A percentile compares a stretch with the other conserved stretches of the same genome.
Evolutionary conservation across 2,113 vertebrate species (phyloP).

Genomic region (Otis tarda): DNA sequence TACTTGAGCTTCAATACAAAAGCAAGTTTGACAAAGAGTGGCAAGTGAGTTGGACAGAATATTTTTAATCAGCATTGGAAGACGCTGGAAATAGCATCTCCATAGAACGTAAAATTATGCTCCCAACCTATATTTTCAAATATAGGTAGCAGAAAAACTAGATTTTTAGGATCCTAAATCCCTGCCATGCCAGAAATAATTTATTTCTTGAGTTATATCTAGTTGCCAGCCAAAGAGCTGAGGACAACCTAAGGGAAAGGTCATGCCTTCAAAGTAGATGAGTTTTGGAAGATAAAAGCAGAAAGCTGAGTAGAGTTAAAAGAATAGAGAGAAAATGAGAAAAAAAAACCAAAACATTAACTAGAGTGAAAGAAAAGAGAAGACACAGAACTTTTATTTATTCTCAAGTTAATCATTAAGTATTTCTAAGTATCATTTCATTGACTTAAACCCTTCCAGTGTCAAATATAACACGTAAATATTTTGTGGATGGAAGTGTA

Average conservation of each 20-base stretch:
- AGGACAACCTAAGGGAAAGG: neutral
- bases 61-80: neutral
- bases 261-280: neutral
- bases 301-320: neutral
- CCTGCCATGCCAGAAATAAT: neutral
- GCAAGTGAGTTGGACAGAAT: conserved; percentile 50
- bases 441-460: neutral
- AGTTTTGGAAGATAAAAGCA: neutral
- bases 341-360: neutral
- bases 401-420: neutral
- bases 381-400: neutral
- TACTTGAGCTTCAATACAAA: conserved; percentile 63
- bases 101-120: neutral
- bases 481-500: neutral
- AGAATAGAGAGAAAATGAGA: neutral
- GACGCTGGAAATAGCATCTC: neutral
- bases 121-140: neutral
- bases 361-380: neutral
- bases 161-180: neutral
- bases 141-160: neutral
- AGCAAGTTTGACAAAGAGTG: conserved; percentile 54
- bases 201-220: neutral
- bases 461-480: neutral
- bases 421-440: neutral
- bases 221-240: neutral